Evolutionary conservation across 1,140 invertebrate species (phyloP).

Genomic region (Formica exsecta): DNA sequence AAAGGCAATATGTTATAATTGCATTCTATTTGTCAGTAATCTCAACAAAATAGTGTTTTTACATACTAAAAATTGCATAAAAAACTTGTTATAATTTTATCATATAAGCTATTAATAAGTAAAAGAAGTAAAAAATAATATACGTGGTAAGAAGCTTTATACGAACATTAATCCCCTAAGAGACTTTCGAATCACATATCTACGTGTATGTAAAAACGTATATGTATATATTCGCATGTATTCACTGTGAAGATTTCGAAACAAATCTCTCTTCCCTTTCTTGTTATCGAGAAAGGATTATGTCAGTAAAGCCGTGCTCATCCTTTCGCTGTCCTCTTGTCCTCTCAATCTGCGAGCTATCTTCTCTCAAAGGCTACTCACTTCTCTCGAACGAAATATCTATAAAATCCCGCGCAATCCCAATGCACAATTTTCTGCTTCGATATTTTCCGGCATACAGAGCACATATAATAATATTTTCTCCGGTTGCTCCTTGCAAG

Average conservation of each 20-base stretch:
- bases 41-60: neutral
- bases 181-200: too few species aligned
- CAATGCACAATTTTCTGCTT: conserved; percentile 69
- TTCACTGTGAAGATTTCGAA: neutral
- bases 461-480: conserved; percentile 50
- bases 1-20: neutral
- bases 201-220: too few species aligned
- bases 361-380: conserved; percentile 24
- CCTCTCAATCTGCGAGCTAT: conserved; percentile 8
- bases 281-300: conserved; percentile 45
- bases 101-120: neutral
- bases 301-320: neutral
- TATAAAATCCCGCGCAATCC: conserved; percentile 67
- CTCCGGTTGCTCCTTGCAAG: conserved; percentile 17
- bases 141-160: too few species aligned
- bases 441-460: conserved; percentile 66
- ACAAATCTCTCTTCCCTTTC: conserved; percentile 2
- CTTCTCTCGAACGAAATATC: conserved; percentile 23
- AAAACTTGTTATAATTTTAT: neutral
- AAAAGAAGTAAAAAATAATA: too few species aligned
- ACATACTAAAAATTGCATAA: neutral
- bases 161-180: too few species aligned
- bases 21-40: neutral
- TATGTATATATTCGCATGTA: neutral
- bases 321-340: conserved; percentile 25